These are phyloP conservation scores for Sapajus apella DNA, from an alignment of 2,113 vertebrate species.

Conservation along the genomic window DNA sequence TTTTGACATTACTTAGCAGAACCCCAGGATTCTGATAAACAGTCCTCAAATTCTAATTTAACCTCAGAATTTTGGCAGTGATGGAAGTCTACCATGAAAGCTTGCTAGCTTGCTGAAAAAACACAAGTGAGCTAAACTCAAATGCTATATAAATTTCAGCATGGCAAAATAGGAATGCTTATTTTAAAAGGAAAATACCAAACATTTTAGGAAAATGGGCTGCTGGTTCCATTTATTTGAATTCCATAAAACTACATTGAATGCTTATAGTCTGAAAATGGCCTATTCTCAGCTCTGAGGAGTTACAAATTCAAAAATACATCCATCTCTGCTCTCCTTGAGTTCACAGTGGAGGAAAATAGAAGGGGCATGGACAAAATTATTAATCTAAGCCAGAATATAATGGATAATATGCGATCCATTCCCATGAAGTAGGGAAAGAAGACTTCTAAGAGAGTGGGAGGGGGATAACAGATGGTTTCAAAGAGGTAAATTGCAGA, in stretches of 20 bases:
- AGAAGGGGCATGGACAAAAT: constrained; percentile 5
- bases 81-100: constrained; percentile 38
- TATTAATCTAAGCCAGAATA: constrained; percentile 36
- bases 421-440: background rate
- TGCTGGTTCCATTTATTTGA: constrained; percentile 56
- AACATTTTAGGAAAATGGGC: constrained; percentile 54
- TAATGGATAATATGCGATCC: constrained; percentile 26
- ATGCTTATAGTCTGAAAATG: constrained; percentile 29
- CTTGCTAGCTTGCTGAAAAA: constrained; percentile 53
- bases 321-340: constrained; percentile 4
- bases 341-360: background rate
- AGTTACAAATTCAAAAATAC: constrained; percentile 57
- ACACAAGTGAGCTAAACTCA: constrained; percentile 42
- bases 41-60: constrained; percentile 59
- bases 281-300: constrained; percentile 24
- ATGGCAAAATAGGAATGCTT: constrained; percentile 32
- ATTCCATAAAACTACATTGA: constrained; percentile 36
- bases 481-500: background rate
- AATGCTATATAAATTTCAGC: constrained; percentile 43
- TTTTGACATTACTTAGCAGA: constrained; percentile 53
- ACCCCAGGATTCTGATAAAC: constrained; percentile 55
- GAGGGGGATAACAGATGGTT: background rate
- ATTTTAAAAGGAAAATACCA: constrained; percentile 48
- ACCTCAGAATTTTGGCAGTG: constrained; percentile 55
- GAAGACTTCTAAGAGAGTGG: background rate